These are phyloP conservation scores for Semicossyphus pulcher DNA, from an alignment of 2,113 vertebrate species.

Conservation along the genomic window DNA sequence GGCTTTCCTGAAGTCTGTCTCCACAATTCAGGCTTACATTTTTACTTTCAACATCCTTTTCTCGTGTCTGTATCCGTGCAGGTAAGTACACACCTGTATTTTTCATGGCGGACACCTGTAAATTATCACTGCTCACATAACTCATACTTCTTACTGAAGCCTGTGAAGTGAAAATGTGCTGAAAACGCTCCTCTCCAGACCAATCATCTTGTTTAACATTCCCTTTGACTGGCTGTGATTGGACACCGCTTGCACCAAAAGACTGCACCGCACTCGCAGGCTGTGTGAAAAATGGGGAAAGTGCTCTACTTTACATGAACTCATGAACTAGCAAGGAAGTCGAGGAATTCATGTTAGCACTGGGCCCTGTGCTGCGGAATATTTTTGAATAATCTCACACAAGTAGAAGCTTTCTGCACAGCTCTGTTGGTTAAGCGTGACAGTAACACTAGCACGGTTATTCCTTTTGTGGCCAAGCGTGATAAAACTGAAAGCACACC, in stretches of 20 bases:
- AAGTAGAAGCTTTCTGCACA: slow-evolving; percentile 36
- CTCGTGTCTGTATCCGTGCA: neutral
- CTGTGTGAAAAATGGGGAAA: slow-evolving; percentile 43
- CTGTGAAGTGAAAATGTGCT: slow-evolving; percentile 32
- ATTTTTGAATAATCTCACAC: slow-evolving; percentile 67
- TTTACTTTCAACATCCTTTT: neutral
- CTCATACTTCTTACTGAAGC: too few relatives aligned
- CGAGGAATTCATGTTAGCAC: slow-evolving; percentile 44
- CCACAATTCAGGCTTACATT: slow-evolving; percentile 14
- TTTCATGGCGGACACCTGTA: slow-evolving; percentile 31
- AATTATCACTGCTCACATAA: slow-evolving; percentile 15
- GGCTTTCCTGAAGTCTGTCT: slow-evolving; percentile 8
- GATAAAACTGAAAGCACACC: slow-evolving; percentile 43
- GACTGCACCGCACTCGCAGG: slow-evolving; percentile 29
- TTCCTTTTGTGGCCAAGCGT: slow-evolving; percentile 49
- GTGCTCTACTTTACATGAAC: slow-evolving; percentile 54
- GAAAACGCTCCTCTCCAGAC: slow-evolving; percentile 19
- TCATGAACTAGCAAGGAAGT: slow-evolving; percentile 34
- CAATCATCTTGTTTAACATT: slow-evolving; percentile 53
- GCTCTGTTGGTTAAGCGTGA: slow-evolving; percentile 54
- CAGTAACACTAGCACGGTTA: slow-evolving; percentile 54
- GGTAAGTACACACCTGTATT: slow-evolving; percentile 9
- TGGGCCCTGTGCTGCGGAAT: slow-evolving; percentile 47
- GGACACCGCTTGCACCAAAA: slow-evolving; percentile 35
- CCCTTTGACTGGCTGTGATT: slow-evolving; percentile 47